Conservation (phyloP, 2,113 vertebrate genomes). For the Spheniscus mendiculus region DNA sequence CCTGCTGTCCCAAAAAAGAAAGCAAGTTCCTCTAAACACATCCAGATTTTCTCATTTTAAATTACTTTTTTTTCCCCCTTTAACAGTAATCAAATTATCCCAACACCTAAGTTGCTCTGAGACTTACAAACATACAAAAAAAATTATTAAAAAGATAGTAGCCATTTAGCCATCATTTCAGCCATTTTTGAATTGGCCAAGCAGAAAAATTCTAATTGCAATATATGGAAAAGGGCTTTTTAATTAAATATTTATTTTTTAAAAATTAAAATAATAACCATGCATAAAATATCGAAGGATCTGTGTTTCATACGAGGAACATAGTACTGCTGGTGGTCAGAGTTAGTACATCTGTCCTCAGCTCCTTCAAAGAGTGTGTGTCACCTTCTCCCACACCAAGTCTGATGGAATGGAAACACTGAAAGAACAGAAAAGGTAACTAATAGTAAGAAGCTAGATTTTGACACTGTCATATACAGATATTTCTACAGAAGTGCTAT, state of each 20-base stretch:
- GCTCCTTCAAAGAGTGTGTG: background rate
- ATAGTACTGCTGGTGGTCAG: background rate
- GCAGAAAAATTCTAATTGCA: background rate
- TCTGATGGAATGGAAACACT: background rate
- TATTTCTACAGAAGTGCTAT: background rate
- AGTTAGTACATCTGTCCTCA: background rate
- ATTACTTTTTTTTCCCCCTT: fast-evolving
- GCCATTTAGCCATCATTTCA: background rate
- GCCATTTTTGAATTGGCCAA: background rate
- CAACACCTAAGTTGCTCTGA: background rate
- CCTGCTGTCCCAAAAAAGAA: background rate
- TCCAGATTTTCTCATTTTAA: background rate
- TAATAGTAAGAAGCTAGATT: background rate
- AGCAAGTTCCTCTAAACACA: background rate
- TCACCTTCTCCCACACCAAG: background rate
- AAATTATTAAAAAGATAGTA: fast-evolving
- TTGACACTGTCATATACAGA: background rate
- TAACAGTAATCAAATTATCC: background rate
- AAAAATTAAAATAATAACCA: background rate
- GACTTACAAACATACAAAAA: background rate
- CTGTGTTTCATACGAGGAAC: background rate
- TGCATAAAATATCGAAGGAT: background rate
- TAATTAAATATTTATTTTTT: background rate
- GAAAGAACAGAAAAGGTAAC: background rate
- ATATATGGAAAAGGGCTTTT: background rate